Percentiles rank a stretch among this genome's conserved stretches.
These are phyloP conservation scores for Eublepharis macularius DNA, from an alignment of 2,113 vertebrate genomes.

Conservation along the genomic window DNA sequence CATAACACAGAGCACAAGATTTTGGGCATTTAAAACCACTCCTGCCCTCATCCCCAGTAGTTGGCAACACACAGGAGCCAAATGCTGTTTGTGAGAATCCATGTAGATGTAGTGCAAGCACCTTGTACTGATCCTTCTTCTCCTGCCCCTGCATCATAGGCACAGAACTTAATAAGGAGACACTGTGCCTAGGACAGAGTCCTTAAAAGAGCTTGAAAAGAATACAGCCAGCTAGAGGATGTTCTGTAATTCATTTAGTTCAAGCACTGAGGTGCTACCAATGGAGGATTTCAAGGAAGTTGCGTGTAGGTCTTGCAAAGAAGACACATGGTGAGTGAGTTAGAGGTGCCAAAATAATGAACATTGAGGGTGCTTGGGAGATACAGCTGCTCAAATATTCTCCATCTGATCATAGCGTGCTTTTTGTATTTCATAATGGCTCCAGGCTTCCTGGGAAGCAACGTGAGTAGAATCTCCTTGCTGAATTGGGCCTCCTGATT, in stretches of 20 bases:
- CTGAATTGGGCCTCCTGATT: not conserved
- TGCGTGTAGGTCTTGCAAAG: not conserved
- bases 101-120: not conserved
- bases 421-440: not conserved
- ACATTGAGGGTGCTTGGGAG: not conserved
- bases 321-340: not conserved
- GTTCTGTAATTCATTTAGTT: not conserved
- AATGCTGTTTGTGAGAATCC: not conserved
- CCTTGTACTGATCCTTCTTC: not conserved
- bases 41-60: not conserved
- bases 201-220: not conserved
- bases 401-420: not conserved
- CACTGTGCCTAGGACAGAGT: not conserved
- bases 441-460: too few relatives aligned
- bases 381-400: not conserved
- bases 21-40: not conserved
- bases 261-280: not conserved
- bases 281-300: not conserved
- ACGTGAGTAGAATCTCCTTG: not conserved
- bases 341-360: not conserved
- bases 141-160: not conserved
- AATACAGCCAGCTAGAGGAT: not conserved
- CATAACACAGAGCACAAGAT: conserved; percentile 14
- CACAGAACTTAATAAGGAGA: not conserved
- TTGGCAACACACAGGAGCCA: not conserved